Conservation (phyloP, 1,140 invertebrate genomes). For the Ephestia elutella region DNA sequence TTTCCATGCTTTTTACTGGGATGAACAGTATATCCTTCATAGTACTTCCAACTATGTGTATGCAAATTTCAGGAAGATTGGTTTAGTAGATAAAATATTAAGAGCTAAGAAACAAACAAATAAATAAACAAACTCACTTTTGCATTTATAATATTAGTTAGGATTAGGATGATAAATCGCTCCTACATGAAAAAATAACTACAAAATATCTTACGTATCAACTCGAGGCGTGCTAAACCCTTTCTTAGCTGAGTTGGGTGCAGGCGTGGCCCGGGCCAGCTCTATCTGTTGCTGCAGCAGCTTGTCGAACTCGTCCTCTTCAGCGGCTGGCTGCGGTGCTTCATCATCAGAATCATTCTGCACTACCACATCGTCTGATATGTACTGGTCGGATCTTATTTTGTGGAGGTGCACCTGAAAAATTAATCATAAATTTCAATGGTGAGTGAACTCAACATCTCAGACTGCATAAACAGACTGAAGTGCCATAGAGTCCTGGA, state of each 20-base stretch:
- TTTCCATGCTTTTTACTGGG: too few relatives aligned
- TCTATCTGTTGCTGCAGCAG: conserved; percentile 69
- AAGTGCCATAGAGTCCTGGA: too few relatives aligned
- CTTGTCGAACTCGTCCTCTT: conserved; percentile 67
- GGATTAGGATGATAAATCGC: too few relatives aligned
- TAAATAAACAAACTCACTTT: too few relatives aligned
- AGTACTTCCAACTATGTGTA: too few relatives aligned
- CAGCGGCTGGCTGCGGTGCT: conserved; percentile 30
- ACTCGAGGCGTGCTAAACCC: conserved; percentile 19
- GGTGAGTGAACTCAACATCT: neutral
- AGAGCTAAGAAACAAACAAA: too few relatives aligned
- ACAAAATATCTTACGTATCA: conserved; percentile 34
- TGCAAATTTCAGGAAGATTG: too few relatives aligned
- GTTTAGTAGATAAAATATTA: too few relatives aligned
- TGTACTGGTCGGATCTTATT: conserved; percentile 60
- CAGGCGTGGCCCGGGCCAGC: conserved; percentile 47
- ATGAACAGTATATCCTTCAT: too few relatives aligned
- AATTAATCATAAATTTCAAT: conserved; percentile 6
- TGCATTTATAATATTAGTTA: too few relatives aligned
- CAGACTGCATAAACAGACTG: neutral
- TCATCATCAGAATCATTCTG: conserved; percentile 65
- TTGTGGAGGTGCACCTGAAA: conserved; percentile 61
- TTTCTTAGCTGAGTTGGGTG: conserved; percentile 40
- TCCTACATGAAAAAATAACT: too few relatives aligned
- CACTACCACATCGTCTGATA: conserved; percentile 49